phyloP scores from a whole-genome alignment of 2,888 invertebrate genomes.

The Blastobasis lacticolella region DNA sequence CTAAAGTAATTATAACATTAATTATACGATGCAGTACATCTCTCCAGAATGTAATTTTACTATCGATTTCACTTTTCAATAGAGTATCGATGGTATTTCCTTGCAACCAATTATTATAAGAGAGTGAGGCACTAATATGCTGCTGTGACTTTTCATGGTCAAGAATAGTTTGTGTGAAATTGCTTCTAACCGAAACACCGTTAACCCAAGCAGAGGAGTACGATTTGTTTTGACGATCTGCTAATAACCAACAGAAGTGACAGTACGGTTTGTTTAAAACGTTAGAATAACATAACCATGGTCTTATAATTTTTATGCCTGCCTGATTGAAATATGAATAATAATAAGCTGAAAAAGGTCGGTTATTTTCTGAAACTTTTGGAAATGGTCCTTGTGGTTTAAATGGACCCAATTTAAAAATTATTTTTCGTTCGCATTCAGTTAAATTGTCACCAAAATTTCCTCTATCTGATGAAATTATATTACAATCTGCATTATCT shows the following conservation, averaged over 20 bases:
- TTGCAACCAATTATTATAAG: too few species aligned
- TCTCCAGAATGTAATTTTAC: conserved; percentile 17
- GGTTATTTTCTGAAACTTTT: conserved; percentile 16
- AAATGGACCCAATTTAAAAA: conserved; percentile 19
- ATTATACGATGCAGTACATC: conserved; percentile 12
- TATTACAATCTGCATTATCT: too few species aligned
- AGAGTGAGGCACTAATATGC: conserved; percentile 15
- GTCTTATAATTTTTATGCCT: too few species aligned
- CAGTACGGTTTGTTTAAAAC: too few species aligned
- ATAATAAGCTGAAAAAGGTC: too few species aligned
- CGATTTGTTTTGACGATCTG: too few species aligned
- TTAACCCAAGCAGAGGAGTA: too few species aligned
- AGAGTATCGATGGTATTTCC: conserved; percentile 18
- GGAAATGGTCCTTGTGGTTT: conserved; percentile 20
- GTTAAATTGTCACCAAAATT: too few species aligned
- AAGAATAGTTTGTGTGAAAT: conserved; percentile 16
- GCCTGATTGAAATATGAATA: too few species aligned
- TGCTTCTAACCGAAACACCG: conserved; percentile 20
- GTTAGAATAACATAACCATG: too few species aligned
- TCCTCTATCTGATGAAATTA: too few species aligned
- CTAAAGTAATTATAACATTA: conserved; percentile 14
- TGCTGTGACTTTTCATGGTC: conserved; percentile 19
- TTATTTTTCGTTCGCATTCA: conserved; percentile 19
- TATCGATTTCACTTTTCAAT: conserved; percentile 17
- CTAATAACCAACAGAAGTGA: too few species aligned